Conservation (phyloP, 2,797 vertebrate species). For the Emydoidea blandingii region DNA sequence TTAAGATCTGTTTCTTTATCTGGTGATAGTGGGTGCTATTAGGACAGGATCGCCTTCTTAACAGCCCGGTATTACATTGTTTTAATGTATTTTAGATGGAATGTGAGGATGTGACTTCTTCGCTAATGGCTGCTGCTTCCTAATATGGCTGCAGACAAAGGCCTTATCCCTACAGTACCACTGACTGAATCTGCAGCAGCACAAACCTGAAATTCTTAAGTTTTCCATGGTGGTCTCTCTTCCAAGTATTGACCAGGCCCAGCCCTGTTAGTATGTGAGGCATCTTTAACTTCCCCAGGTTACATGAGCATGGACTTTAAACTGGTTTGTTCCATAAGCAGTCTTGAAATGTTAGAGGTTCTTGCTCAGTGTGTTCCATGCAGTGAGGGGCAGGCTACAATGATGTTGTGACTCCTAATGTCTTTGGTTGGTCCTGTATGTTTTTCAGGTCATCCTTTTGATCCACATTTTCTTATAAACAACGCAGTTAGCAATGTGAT, state of each 20-base stretch:
- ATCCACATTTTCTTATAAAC: conserved; percentile 34
- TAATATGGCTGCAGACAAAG: no score
- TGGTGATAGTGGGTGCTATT: no score
- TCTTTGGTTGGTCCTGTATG: background rate
- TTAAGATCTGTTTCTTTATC: no score
- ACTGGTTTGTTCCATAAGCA: background rate
- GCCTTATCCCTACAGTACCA: background rate
- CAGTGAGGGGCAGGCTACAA: background rate
- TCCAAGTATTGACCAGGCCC: background rate
- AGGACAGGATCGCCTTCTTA: no score
- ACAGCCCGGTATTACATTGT: no score
- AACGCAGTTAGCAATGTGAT: conserved; percentile 73
- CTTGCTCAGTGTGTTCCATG: background rate
- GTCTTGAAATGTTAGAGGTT: background rate
- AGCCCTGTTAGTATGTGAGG: background rate
- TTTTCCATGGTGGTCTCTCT: background rate
- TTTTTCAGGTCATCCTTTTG: conserved; percentile 63
- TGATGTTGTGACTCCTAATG: background rate
- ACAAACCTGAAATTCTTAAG: background rate
- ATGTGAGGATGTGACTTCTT: no score
- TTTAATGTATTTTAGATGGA: no score
- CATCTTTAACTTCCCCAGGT: background rate
- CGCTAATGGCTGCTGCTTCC: no score
- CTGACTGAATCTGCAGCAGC: background rate
- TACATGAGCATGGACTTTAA: background rate